phyloP scores from a whole-genome alignment of 2,113 vertebrate species.

The Crotalus viridis region DNA sequence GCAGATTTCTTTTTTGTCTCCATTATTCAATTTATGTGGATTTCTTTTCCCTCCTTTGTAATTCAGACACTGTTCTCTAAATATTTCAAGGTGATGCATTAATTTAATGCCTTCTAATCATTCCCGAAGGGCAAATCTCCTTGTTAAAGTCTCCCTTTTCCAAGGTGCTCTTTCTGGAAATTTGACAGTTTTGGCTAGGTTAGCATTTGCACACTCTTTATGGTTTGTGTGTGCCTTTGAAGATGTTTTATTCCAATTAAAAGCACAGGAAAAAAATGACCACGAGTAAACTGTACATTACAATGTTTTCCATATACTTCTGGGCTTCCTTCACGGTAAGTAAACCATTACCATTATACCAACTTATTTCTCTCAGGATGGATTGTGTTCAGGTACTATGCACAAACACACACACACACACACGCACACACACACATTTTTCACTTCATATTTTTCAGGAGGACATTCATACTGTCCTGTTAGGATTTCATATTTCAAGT shows the following conservation, averaged over 20 bases:
- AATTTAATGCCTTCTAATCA: fast-evolving
- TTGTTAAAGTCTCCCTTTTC: neutral
- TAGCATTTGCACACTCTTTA: constrained; percentile 27
- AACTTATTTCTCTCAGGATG: neutral
- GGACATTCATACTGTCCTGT: neutral
- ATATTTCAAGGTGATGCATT: fast-evolving
- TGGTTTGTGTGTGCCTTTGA: constrained; percentile 20
- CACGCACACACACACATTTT: neutral
- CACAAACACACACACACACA: neutral
- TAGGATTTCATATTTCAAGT: neutral
- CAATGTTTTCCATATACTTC: neutral
- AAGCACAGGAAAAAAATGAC: constrained; percentile 20
- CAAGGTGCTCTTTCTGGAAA: neutral
- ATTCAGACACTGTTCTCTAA: neutral
- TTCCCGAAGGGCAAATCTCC: neutral
- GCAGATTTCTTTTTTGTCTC: neutral
- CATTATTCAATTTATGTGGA: neutral
- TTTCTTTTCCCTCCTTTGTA: neutral
- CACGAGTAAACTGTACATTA: neutral
- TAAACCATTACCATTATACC: neutral
- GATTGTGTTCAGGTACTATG: neutral
- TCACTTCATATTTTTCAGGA: neutral
- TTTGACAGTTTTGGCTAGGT: constrained; percentile 12
- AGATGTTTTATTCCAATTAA: constrained; percentile 36
- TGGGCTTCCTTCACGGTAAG: neutral